Conservation (phyloP, 2,113 vertebrate genomes). For the Bettongia penicillata region DNA sequence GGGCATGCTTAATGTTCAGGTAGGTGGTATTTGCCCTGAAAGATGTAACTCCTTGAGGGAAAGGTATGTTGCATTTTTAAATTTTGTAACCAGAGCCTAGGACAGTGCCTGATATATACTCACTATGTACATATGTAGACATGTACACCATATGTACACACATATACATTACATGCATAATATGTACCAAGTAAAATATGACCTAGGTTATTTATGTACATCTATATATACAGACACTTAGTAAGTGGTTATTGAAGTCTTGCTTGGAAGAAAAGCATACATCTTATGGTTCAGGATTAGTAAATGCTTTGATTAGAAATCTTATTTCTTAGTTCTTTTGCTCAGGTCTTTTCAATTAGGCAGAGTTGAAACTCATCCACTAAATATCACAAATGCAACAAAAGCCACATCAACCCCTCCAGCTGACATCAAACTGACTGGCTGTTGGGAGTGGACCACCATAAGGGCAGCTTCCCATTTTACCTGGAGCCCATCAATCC, state of each 20-base stretch:
- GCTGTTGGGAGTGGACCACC: rapidly evolving
- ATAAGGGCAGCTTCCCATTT: rapidly evolving
- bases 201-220: no score
- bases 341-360: not conserved
- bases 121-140: not conserved
- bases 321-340: not conserved
- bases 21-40: no score
- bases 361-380: not conserved
- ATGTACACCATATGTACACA: rapidly evolving
- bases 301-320: no score
- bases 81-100: rapidly evolving
- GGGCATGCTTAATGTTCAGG: no score
- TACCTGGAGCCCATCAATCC: no score
- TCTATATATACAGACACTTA: no score
- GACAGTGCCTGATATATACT: rapidly evolving
- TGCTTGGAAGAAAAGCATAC: no score
- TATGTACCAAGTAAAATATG: no score
- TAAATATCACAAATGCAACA: not conserved
- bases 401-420: not conserved
- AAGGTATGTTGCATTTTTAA: rapidly evolving
- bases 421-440: not conserved
- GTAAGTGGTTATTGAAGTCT: no score
- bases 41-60: no score
- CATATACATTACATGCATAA: not conserved
- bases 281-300: not conserved